phyloP scores from a whole-genome alignment of 2,888 invertebrate genomes.

The Branchinecta sandiegonensis region DNA sequence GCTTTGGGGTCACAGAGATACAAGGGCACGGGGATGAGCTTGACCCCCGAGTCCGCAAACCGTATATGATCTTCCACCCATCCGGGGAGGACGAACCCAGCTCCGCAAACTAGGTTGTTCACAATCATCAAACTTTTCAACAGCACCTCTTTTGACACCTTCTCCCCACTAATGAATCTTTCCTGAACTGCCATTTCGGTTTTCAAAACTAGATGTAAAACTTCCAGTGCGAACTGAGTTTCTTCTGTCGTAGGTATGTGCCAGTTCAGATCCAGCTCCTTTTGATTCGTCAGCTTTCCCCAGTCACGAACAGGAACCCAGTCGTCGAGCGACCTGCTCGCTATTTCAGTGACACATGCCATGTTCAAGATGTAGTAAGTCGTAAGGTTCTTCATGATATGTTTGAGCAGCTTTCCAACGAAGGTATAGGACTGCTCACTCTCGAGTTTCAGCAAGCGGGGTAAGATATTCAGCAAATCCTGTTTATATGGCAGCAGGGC shows the following conservation, averaged over 20 bases:
- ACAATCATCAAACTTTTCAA: conserved; percentile 52
- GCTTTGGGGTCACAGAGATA: background rate
- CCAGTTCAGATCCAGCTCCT: conserved; percentile 55
- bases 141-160: conserved; percentile 49
- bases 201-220: conserved; percentile 50
- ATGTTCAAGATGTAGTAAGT: conserved; percentile 17
- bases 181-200: conserved; percentile 47
- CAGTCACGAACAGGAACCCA: conserved; percentile 41
- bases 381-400: conserved; percentile 10
- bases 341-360: conserved; percentile 12
- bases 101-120: conserved; percentile 47
- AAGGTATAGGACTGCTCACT: conserved; percentile 50
- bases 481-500: conserved; percentile 50
- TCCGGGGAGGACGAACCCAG: conserved; percentile 49
- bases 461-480: conserved; percentile 48
- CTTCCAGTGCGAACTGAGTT: conserved; percentile 46
- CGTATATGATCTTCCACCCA: conserved; percentile 45
- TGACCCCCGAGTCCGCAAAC: conserved; percentile 27
- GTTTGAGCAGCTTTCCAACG: conserved; percentile 46
- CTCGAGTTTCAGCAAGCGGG: conserved; percentile 51
- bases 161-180: conserved; percentile 40
- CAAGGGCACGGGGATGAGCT: conserved; percentile 18
- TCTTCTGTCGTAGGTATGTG: conserved; percentile 58
- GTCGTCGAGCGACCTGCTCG: conserved; percentile 2
- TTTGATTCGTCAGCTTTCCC: conserved; percentile 54